phyloP scores from a whole-genome alignment of 2,113 vertebrate genomes.

The Anhinga rufa region DNA sequence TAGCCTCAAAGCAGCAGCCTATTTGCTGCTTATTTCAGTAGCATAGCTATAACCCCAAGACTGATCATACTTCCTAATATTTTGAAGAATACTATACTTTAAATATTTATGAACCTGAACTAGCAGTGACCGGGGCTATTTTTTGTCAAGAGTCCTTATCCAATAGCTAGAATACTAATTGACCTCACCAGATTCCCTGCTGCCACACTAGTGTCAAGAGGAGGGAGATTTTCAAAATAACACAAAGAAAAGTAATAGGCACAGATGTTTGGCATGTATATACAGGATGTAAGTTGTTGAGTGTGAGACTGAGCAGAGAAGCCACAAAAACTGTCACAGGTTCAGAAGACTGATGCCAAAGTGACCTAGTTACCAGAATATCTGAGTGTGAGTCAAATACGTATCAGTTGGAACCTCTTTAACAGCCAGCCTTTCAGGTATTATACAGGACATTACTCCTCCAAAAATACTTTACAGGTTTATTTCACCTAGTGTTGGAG shows the following conservation, averaged over 20 bases:
- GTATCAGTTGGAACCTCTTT: not conserved
- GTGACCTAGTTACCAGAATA: slow-evolving; percentile 29
- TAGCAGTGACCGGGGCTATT: not conserved
- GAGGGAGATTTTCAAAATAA: not conserved
- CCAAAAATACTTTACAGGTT: slow-evolving; percentile 14
- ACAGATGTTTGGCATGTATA: not conserved
- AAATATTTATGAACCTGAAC: not conserved
- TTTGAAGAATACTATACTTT: not conserved
- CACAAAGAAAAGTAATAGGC: not conserved
- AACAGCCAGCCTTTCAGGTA: not conserved
- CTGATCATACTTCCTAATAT: not conserved
- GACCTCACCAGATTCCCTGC: not conserved
- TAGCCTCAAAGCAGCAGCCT: not conserved
- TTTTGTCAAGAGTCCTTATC: not conserved
- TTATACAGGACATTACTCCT: not conserved
- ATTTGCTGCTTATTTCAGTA: not conserved
- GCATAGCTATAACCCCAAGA: not conserved
- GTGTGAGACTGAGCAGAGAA: slow-evolving; percentile 20
- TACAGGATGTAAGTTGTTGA: slow-evolving; percentile 2
- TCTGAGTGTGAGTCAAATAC: not conserved
- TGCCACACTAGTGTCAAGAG: not conserved
- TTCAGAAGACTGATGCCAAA: slow-evolving; percentile 18
- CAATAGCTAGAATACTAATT: not conserved
- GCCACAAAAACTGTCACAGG: slow-evolving; percentile 26
- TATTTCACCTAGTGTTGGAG: not conserved